Evolutionary conservation across 1,140 invertebrate species (phyloP).

Genomic region (Hylaeus anthracinus): DNA sequence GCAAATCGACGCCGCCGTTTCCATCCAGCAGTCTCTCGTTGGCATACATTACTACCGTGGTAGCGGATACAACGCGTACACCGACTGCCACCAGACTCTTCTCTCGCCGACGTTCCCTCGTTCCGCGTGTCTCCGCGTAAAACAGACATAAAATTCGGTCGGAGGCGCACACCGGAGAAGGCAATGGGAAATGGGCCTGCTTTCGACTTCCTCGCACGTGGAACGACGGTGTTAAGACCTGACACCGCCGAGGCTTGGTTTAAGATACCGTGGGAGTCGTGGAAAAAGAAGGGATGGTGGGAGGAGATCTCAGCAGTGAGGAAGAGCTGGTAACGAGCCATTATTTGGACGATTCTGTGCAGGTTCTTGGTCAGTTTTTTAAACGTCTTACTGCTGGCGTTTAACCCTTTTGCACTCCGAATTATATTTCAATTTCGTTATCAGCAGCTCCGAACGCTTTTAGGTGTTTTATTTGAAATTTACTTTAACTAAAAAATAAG

Average conservation of each 20-base stretch:
- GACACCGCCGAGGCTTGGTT: neutral
- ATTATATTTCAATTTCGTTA: too few relatives aligned
- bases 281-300: too few relatives aligned
- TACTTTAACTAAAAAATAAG: too few relatives aligned
- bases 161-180: slow-evolving; percentile 32
- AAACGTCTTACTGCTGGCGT: too few relatives aligned
- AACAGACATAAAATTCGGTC: slow-evolving; percentile 65
- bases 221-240: neutral
- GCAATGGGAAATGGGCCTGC: slow-evolving; percentile 58
- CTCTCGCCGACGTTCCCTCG: neutral
- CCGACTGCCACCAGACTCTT: neutral
- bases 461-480: too few relatives aligned
- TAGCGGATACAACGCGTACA: slow-evolving; percentile 43
- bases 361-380: too few relatives aligned
- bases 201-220: neutral
- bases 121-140: slow-evolving; percentile 1
- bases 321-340: too few relatives aligned
- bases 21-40: slow-evolving; percentile 53
- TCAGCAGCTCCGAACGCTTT: too few relatives aligned
- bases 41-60: slow-evolving; percentile 71
- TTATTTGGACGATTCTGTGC: too few relatives aligned
- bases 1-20: slow-evolving; percentile 75
- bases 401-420: too few relatives aligned
- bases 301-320: too few relatives aligned
- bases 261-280: too few relatives aligned